Percentiles rank a stretch among this genome's conserved stretches.
phyloP scores from a whole-genome alignment of 1,140 invertebrate genomes.

The Zaprionus kolodkinae region DNA sequence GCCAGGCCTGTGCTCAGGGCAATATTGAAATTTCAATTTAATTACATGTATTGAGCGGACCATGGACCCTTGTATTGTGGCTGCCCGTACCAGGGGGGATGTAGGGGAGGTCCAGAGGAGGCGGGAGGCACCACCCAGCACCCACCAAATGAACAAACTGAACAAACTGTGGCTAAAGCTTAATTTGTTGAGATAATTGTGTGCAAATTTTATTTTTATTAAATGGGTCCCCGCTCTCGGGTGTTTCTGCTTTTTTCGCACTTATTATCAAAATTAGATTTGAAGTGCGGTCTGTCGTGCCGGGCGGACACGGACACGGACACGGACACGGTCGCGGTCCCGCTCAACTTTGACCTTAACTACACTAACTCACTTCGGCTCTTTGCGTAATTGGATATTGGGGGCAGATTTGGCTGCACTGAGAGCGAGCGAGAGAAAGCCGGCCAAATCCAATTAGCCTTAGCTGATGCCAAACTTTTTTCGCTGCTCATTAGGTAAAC shows the following conservation, averaged over 20 bases:
- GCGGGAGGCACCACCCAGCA: neutral
- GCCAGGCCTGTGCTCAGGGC: conserved; percentile 50
- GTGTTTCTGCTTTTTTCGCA: conserved; percentile 33
- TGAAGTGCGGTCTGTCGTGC: conserved; percentile 59
- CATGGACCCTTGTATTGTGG: neutral
- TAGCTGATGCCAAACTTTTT: conserved; percentile 25
- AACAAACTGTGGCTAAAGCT: conserved; percentile 65
- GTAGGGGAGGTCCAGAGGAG: neutral
- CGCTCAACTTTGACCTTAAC: conserved; percentile 65
- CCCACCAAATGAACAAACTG: conserved; percentile 59
- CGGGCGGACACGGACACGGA: conserved; percentile 9
- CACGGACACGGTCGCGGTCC: conserved; percentile 8
- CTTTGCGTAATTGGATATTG: conserved; percentile 78
- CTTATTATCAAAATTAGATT: conserved; percentile 81
- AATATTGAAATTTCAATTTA: conserved; percentile 83
- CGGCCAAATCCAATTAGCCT: conserved; percentile 59
- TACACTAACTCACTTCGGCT: conserved; percentile 53
- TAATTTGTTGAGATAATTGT: conserved; percentile 83
- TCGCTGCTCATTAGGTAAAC: neutral
- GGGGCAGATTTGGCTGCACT: conserved; percentile 55
- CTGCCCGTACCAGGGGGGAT: neutral
- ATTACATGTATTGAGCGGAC: conserved; percentile 70
- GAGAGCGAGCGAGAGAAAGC: conserved; percentile 28
- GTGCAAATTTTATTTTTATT: conserved; percentile 80
- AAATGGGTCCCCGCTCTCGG: conserved; percentile 68